A percentile compares a stretch with the other conserved stretches of the same genome.
Evolutionary conservation across 53 echinoderm and acorn worm genomes (phyloP).

Genomic region (Paracentrotus lividus): DNA sequence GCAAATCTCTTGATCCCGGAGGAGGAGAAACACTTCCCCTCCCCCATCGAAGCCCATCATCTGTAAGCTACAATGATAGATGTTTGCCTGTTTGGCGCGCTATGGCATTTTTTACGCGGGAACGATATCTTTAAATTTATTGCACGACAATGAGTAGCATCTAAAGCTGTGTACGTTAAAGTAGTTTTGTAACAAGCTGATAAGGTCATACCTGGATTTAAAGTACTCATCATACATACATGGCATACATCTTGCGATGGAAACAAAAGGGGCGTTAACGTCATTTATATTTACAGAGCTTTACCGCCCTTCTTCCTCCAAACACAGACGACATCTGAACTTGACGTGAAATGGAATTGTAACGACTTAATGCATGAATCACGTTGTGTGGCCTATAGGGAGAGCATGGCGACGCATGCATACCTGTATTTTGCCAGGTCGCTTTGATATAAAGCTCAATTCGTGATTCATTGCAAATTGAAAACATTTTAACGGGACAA

Average conservation of each 20-base stretch:
- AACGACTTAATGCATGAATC: background rate
- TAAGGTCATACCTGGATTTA: conserved; percentile 33
- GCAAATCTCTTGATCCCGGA: background rate
- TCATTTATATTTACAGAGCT: too few species aligned
- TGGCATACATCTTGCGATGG: conserved; percentile 43
- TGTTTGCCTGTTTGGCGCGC: background rate
- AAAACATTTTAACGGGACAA: conserved; percentile 62
- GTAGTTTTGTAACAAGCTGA: background rate
- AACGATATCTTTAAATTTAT: conserved; percentile 5
- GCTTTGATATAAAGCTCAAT: conserved; percentile 13
- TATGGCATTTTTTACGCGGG: background rate
- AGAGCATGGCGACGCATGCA: background rate
- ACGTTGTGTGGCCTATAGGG: background rate
- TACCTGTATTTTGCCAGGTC: conserved; percentile 56
- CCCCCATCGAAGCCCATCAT: background rate
- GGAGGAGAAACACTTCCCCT: background rate
- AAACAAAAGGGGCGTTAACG: too few species aligned
- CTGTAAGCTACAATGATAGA: background rate
- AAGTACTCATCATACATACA: conserved; percentile 39
- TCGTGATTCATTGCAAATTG: conserved; percentile 42
- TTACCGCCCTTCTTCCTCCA: too few species aligned
- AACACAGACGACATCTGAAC: too few species aligned
- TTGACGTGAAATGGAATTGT: background rate
- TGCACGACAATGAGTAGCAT: background rate
- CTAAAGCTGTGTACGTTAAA: background rate